Percentiles rank a stretch among this genome's conserved stretches.
Evolutionary conservation across 2,113 vertebrate genomes (phyloP).

Genomic region (Burhinus bistriatus): DNA sequence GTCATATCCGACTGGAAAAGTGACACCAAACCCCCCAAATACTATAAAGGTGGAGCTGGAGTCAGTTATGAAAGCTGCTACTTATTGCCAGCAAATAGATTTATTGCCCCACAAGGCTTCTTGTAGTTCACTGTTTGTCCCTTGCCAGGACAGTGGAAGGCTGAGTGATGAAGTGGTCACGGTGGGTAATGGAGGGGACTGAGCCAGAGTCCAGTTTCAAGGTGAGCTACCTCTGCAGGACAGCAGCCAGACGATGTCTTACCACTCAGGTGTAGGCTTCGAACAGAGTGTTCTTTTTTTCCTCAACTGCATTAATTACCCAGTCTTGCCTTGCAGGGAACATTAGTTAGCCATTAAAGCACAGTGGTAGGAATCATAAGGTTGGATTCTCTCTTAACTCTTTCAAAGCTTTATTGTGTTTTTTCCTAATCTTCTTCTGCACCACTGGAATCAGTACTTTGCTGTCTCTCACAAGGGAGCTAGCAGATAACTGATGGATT

Average conservation of each 20-base stretch:
- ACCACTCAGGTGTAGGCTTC: background rate
- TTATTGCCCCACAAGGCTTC: background rate
- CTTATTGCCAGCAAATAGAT: background rate
- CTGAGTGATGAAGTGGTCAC: background rate
- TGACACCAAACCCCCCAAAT: background rate
- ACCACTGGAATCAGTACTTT: background rate
- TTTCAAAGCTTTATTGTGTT: background rate
- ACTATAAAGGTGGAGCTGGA: background rate
- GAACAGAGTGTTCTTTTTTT: background rate
- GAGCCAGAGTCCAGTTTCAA: background rate
- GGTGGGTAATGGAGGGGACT: fast-evolving
- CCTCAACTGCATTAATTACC: background rate
- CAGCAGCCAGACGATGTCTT: background rate
- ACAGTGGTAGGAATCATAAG: background rate
- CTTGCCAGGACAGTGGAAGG: background rate
- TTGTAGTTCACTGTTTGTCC: background rate
- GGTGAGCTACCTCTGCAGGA: background rate
- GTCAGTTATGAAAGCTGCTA: background rate
- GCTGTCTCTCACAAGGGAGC: background rate
- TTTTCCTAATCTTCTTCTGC: background rate
- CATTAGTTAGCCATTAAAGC: background rate
- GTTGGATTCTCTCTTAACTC: slow-evolving; percentile 6
- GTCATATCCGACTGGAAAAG: background rate
- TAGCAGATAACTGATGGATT: background rate
- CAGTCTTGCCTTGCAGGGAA: background rate